Evolutionary conservation across 2,113 vertebrate genomes (phyloP).

Genomic region (Gopherus flavomarginatus): DNA sequence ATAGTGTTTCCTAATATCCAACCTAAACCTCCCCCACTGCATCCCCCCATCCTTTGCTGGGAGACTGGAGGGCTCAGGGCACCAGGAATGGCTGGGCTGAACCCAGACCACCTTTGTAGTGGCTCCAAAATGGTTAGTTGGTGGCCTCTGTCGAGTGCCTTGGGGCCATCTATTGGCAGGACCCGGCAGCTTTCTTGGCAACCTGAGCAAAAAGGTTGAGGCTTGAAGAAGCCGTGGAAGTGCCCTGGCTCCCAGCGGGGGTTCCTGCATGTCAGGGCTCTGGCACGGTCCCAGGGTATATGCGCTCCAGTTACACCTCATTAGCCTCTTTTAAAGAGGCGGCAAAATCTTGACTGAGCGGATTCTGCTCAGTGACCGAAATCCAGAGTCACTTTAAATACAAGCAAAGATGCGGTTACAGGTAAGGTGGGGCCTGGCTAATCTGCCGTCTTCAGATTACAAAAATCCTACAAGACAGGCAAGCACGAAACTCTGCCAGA

Average conservation of each 20-base stretch:
- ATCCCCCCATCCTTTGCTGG: no score
- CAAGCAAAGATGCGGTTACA: not conserved
- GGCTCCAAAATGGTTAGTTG: not conserved
- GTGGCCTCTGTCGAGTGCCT: not conserved
- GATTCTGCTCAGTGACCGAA: not conserved
- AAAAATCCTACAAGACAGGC: not conserved
- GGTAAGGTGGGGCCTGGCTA: not conserved
- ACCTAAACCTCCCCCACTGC: no score
- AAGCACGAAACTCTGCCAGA: not conserved
- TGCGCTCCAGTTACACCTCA: not conserved
- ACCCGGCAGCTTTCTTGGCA: not conserved
- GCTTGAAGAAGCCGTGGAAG: not conserved
- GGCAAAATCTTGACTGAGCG: not conserved
- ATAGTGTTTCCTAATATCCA: no score
- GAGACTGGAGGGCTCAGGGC: not conserved
- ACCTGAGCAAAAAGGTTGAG: not conserved
- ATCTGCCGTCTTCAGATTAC: not conserved
- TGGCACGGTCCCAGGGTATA: no score
- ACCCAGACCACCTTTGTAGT: not conserved
- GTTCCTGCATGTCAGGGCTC: not conserved
- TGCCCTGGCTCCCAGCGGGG: not conserved
- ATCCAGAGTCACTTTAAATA: not conserved
- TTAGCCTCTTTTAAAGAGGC: not conserved
- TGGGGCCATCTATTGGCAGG: not conserved
- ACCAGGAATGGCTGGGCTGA: not conserved